These are phyloP conservation scores for Lichenostomus cassidix DNA, from an alignment of 2,113 vertebrate genomes.

Conservation along the genomic window DNA sequence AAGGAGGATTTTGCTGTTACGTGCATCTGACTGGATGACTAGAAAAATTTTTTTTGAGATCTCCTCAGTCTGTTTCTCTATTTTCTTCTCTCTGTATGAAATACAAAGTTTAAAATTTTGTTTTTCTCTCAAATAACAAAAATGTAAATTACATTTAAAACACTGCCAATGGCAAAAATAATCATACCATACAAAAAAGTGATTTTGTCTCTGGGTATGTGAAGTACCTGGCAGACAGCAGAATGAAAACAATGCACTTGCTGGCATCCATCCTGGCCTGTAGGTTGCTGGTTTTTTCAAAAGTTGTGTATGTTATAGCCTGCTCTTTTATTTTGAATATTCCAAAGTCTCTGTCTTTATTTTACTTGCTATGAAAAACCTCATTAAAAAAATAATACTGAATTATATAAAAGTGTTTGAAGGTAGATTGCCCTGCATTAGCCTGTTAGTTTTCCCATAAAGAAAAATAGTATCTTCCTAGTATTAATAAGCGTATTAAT, in stretches of 20 bases:
- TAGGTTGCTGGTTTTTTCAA: not conserved
- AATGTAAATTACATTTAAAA: constrained; percentile 50
- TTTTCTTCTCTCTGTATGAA: not conserved
- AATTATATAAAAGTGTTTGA: not conserved
- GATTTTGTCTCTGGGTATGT: not conserved
- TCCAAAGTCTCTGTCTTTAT: not conserved
- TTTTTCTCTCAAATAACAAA: not conserved
- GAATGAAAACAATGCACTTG: not conserved
- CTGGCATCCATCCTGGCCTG: not conserved
- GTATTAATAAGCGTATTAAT: not conserved
- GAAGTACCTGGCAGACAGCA: not conserved
- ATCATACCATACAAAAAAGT: not conserved
- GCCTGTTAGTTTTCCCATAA: not conserved
- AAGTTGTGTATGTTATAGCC: not conserved
- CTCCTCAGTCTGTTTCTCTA: too few species aligned
- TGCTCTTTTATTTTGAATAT: not conserved
- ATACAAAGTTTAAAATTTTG: constrained; percentile 4
- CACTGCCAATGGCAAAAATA: not conserved
- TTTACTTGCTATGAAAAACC: not conserved
- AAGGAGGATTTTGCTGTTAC: too few species aligned
- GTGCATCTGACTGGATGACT: too few species aligned
- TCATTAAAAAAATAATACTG: constrained; percentile 18
- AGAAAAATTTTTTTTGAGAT: too few species aligned
- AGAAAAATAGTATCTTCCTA: not conserved
- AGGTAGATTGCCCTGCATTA: not conserved